Percentiles rank a stretch among this genome's conserved stretches.
Evolutionary conservation across 2,797 vertebrate genomes (phyloP).

Genomic region (Malurus splendens): DNA sequence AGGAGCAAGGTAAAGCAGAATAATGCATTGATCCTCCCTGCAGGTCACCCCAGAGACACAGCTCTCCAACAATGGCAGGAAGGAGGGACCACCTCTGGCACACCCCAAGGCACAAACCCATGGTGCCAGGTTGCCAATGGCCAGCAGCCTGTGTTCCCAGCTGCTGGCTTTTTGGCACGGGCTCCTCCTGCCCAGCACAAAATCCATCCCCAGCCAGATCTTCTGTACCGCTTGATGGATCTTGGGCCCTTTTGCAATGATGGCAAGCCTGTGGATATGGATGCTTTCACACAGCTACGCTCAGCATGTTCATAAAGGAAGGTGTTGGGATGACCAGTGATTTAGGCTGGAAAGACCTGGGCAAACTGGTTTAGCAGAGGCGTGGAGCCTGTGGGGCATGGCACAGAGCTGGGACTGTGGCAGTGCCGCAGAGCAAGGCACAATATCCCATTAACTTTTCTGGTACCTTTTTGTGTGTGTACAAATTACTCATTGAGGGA

Average conservation of each 20-base stretch:
- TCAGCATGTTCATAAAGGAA: background rate
- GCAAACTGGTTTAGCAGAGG: background rate
- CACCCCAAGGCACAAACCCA: rapidly evolving
- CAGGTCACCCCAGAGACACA: background rate
- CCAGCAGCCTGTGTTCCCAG: background rate
- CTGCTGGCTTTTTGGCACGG: background rate
- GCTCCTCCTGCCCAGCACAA: background rate
- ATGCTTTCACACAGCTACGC: rapidly evolving
- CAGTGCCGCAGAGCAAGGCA: rapidly evolving
- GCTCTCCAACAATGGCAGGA: background rate
- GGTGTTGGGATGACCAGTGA: background rate
- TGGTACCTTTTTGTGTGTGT: rapidly evolving
- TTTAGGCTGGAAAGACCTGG: background rate
- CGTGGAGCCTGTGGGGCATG: rapidly evolving
- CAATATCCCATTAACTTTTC: background rate
- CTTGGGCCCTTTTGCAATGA: background rate
- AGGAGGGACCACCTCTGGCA: rapidly evolving
- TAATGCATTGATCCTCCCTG: background rate
- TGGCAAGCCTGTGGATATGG: background rate
- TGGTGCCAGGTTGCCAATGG: background rate
- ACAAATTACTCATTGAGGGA: background rate
- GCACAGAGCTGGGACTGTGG: background rate
- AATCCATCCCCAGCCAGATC: background rate
- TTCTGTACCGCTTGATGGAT: rapidly evolving
- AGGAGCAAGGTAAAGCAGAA: background rate